Evolutionary conservation across 92 coral and sea anemone genomes (phyloP).

Genomic region (Montipora capitata): DNA sequence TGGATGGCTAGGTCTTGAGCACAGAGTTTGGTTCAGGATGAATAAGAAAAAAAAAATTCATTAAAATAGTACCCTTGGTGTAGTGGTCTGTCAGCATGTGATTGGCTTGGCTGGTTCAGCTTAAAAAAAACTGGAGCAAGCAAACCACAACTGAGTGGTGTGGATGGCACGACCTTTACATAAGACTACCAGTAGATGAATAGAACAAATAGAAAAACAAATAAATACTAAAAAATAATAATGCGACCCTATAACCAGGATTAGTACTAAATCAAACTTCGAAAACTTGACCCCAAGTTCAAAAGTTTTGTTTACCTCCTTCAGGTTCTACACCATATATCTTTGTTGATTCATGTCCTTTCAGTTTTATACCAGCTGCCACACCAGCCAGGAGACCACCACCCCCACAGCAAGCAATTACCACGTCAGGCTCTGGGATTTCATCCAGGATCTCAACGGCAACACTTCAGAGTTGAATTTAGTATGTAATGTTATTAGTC

Average conservation of each 20-base stretch:
- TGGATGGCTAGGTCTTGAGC: too few relatives aligned
- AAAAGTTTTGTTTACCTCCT: constrained; percentile 54
- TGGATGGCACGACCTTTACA: too few relatives aligned
- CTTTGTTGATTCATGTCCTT: constrained; percentile 68
- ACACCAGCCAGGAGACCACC: constrained; percentile 83
- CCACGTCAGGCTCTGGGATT: constrained; percentile 71
- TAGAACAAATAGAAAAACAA: too few relatives aligned
- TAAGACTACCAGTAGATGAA: too few relatives aligned
- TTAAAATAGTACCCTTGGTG: too few relatives aligned
- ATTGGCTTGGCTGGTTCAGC: too few relatives aligned
- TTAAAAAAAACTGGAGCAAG: too few relatives aligned
- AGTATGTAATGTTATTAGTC: not conserved
- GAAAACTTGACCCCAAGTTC: not conserved
- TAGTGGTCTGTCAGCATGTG: too few relatives aligned
- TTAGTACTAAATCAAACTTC: not conserved
- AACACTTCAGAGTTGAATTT: not conserved
- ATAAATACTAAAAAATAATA: too few relatives aligned
- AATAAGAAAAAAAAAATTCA: too few relatives aligned
- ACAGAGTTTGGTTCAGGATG: too few relatives aligned
- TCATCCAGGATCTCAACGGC: constrained; percentile 80
- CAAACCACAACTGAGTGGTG: too few relatives aligned
- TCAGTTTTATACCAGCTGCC: constrained; percentile 75
- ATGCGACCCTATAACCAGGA: not conserved
- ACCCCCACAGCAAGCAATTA: constrained; percentile 83
- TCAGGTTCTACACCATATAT: constrained; percentile 81